Evolutionary conservation across 2,797 vertebrate species (phyloP).

Genomic region (Holocentrus rufus): DNA sequence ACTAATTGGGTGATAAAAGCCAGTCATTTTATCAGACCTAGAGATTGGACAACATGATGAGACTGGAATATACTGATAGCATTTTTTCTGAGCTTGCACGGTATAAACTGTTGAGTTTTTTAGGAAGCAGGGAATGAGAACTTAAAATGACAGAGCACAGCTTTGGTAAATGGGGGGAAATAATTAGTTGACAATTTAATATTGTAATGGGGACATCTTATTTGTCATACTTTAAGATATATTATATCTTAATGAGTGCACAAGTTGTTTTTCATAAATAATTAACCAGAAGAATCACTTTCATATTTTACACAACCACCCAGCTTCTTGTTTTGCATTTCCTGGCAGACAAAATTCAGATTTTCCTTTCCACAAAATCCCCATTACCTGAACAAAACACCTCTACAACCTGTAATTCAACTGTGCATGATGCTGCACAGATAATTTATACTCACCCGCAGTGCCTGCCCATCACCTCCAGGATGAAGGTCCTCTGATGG

Average conservation of each 20-base stretch:
- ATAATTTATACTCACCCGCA: constrained; percentile 85
- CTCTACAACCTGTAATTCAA: background rate
- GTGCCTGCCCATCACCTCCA: constrained; percentile 96
- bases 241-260: background rate
- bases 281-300: background rate
- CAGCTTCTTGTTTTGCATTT: no score
- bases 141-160: background rate
- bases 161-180: background rate
- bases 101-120: no score
- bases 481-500: constrained; percentile 93
- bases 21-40: no score
- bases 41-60: no score
- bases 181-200: background rate
- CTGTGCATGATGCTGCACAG: background rate
- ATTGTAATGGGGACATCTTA: background rate
- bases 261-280: background rate
- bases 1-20: no score
- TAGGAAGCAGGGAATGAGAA: no score
- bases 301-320: background rate
- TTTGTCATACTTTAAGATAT: background rate
- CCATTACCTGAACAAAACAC: background rate
- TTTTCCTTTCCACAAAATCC: no score
- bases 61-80: no score
- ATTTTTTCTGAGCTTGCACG: no score
- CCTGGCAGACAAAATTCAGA: no score